Percentiles rank a stretch among this genome's conserved stretches.
These are phyloP conservation scores for Microplitis deprimator DNA, from an alignment of 2,888 invertebrate species.

Conservation along the genomic window DNA sequence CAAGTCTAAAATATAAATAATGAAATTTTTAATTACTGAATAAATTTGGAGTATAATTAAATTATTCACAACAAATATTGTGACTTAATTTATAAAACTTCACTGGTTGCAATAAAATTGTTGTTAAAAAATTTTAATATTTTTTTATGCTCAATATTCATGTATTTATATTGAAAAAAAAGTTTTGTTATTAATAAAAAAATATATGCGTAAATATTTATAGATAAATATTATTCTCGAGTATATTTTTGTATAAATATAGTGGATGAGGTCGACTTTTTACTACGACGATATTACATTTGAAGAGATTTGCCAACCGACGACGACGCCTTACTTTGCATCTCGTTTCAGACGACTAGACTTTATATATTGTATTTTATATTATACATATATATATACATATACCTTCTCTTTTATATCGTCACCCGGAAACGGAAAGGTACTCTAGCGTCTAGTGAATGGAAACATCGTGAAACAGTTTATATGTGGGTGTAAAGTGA, in stretches of 20 bases:
- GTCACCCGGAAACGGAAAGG: conserved; percentile 37
- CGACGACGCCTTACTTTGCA: neutral
- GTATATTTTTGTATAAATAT: neutral
- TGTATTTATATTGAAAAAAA: too few relatives aligned
- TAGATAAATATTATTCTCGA: neutral
- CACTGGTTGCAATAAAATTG: too few relatives aligned
- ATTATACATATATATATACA: neutral
- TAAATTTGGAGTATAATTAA: too few relatives aligned
- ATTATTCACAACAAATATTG: too few relatives aligned
- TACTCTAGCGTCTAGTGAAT: conserved; percentile 32
- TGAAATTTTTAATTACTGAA: too few relatives aligned
- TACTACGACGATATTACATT: conserved; percentile 16
- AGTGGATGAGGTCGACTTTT: neutral
- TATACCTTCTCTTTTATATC: conserved; percentile 3
- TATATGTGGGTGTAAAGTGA: conserved; percentile 18
- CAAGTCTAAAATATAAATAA: too few relatives aligned
- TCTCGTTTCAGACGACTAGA: neutral
- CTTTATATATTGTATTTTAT: neutral
- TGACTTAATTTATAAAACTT: too few relatives aligned
- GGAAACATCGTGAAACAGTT: conserved; percentile 16
- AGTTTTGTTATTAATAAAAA: too few relatives aligned
- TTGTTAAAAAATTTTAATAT: too few relatives aligned
- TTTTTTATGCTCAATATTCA: too few relatives aligned
- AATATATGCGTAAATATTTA: neutral
- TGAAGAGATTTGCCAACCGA: conserved; percentile 20